Evolutionary conservation across 2,113 vertebrate genomes (phyloP).

Genomic region (Heptranchias perlo): DNA sequence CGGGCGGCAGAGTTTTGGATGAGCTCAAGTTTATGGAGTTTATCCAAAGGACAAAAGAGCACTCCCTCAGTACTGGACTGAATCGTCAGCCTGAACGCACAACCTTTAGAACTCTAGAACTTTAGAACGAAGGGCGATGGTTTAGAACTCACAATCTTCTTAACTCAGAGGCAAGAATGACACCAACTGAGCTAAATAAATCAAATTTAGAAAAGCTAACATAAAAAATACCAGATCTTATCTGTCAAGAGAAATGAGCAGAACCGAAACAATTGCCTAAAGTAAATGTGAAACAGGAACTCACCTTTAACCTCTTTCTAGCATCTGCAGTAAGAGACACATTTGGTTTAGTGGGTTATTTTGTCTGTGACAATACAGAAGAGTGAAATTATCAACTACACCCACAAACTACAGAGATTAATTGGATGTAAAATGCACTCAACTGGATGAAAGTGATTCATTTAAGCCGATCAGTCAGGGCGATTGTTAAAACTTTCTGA

Average conservation of each 20-base stretch:
- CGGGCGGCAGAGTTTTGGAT: too few relatives aligned
- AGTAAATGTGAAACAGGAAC: background rate
- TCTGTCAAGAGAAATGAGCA: background rate
- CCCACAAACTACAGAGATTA: background rate
- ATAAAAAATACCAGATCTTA: background rate
- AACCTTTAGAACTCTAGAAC: too few relatives aligned
- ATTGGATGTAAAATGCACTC: background rate
- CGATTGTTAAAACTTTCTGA: background rate
- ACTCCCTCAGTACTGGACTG: background rate
- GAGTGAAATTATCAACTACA: background rate
- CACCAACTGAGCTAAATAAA: background rate
- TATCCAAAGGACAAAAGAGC: background rate
- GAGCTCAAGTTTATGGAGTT: too few relatives aligned
- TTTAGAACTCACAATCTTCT: too few relatives aligned
- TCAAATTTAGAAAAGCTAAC: background rate
- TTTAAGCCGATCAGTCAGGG: background rate
- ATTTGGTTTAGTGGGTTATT: background rate
- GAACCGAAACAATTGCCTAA: background rate
- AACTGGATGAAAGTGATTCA: background rate
- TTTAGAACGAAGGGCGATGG: too few relatives aligned
- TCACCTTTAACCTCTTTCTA: background rate
- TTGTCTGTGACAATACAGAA: background rate
- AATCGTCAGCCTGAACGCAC: background rate
- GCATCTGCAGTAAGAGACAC: background rate
- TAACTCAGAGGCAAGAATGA: too few relatives aligned